These are phyloP conservation scores for Phylloscopus trochiloides DNA, from an alignment of 2,113 vertebrate species.

Conservation along the genomic window DNA sequence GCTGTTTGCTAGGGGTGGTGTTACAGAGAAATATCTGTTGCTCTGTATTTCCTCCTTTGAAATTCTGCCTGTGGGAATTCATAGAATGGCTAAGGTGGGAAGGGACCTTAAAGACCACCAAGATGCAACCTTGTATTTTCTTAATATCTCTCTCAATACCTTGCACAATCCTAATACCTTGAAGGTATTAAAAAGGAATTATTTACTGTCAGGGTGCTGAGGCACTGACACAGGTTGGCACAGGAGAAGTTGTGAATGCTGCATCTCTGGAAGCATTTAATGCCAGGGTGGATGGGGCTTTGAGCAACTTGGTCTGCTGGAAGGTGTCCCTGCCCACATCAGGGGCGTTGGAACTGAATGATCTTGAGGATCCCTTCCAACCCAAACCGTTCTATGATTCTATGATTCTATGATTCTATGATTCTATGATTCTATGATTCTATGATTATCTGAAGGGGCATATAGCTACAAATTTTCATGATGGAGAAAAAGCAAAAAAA, in stretches of 20 bases:
- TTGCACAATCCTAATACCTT: neutral
- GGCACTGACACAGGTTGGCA: neutral
- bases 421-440: neutral
- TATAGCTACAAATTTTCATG: neutral
- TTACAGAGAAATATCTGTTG: neutral
- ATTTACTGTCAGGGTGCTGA: neutral
- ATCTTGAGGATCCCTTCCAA: neutral
- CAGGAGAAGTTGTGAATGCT: neutral
- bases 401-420: neutral
- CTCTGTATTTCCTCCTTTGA: neutral
- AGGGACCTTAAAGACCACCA: neutral
- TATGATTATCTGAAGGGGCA: neutral
- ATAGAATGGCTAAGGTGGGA: neutral
- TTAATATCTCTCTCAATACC: neutral
- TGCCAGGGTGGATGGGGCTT: neutral
- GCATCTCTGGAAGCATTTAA: neutral
- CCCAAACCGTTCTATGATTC: no score
- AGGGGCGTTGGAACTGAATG: accelerated
- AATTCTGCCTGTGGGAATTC: neutral
- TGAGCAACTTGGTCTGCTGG: neutral
- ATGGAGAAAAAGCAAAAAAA: neutral
- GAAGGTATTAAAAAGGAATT: neutral
- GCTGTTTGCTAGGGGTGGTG: neutral
- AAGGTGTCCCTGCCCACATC: neutral
- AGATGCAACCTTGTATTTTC: neutral